Evolutionary conservation across 2,113 vertebrate genomes (phyloP).

Genomic region (Rallus limicola): DNA sequence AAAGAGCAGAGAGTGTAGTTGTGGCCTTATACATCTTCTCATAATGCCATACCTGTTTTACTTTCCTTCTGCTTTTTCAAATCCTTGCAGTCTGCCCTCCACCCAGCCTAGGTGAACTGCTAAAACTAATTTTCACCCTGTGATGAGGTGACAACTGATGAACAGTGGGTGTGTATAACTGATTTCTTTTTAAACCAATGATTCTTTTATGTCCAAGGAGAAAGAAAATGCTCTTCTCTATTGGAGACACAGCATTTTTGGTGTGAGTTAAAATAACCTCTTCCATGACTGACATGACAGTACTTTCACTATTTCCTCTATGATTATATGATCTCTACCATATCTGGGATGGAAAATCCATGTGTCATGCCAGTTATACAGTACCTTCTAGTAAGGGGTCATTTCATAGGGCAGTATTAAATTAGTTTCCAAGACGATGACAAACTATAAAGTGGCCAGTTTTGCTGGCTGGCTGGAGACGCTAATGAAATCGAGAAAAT

Average conservation of each 20-base stretch:
- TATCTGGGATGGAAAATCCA: slow-evolving; percentile 52
- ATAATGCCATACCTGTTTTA: neutral
- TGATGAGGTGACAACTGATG: slow-evolving; percentile 29
- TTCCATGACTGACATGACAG: slow-evolving; percentile 28
- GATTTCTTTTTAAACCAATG: slow-evolving; percentile 27
- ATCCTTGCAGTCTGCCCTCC: neutral
- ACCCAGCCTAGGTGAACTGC: neutral
- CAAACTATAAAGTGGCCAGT: slow-evolving; percentile 39
- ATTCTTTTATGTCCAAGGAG: neutral
- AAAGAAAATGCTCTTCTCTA: neutral
- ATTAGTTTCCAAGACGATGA: slow-evolving; percentile 51
- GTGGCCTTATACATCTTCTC: neutral
- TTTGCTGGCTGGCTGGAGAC: slow-evolving; percentile 23
- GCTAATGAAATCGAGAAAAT: slow-evolving; percentile 50
- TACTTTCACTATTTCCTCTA: slow-evolving; percentile 15
- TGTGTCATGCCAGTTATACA: slow-evolving; percentile 36
- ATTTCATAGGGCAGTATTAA: slow-evolving; percentile 42
- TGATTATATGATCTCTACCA: slow-evolving; percentile 48
- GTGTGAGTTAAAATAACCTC: neutral
- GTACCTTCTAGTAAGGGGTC: slow-evolving; percentile 31
- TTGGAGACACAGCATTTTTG: neutral
- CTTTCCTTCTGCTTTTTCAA: neutral
- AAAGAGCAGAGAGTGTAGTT: neutral
- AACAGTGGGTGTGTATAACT: neutral
- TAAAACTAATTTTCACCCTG: slow-evolving; percentile 37